phyloP scores from a whole-genome alignment of 1,140 invertebrate genomes.

The Lepidostoma basale region DNA sequence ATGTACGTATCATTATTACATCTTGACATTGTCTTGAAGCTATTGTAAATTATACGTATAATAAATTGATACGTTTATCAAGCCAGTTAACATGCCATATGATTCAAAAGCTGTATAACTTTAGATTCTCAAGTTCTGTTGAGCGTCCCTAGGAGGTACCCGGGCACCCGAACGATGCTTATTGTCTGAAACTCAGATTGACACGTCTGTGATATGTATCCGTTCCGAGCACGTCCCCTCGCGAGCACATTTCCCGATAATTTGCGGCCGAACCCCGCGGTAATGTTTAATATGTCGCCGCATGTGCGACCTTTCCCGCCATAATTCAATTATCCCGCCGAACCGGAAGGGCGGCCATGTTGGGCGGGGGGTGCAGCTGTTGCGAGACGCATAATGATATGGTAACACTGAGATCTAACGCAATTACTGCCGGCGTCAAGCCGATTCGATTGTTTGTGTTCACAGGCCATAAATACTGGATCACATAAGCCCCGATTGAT shows the following conservation, averaged over 20 bases:
- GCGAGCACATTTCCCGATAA: conserved; percentile 36
- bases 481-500: no score
- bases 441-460: conserved; percentile 1
- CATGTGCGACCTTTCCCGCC: conserved; percentile 44
- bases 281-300: conserved; percentile 46
- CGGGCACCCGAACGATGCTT: no score
- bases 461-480: neutral
- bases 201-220: neutral
- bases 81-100: no score
- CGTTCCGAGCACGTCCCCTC: neutral
- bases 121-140: no score
- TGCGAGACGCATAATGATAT: conserved; percentile 14
- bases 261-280: conserved; percentile 28
- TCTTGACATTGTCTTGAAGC: no score
- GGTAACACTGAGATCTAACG: conserved; percentile 8
- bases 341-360: conserved; percentile 32
- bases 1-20: no score
- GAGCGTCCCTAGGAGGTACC: no score
- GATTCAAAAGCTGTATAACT: no score
- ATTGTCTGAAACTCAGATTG: conserved; percentile 10
- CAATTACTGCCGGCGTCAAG: conserved; percentile 1
- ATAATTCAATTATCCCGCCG: conserved; percentile 41
- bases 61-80: no score
- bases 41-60: no score
- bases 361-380: conserved; percentile 16